These are phyloP conservation scores for Catonia carolina DNA, from an alignment of 2,888 invertebrate species.

Conservation along the genomic window DNA sequence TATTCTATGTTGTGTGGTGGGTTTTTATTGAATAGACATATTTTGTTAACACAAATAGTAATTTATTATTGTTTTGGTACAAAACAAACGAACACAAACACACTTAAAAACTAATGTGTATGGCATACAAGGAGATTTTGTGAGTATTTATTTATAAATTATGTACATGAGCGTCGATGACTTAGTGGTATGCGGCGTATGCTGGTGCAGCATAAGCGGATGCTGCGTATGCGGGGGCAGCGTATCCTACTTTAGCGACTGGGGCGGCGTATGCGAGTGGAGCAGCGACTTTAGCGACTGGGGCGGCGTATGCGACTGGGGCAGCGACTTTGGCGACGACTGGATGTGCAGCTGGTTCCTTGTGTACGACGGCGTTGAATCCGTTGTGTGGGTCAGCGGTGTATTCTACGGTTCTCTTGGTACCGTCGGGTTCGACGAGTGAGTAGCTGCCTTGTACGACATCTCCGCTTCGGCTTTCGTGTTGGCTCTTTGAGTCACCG, in stretches of 20 bases:
- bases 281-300: conserved; percentile 27
- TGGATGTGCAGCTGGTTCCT: conserved; percentile 25
- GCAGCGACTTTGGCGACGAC: conserved; percentile 21
- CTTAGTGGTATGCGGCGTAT: conserved; percentile 33
- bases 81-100: conserved; percentile 13
- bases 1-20: too few species aligned
- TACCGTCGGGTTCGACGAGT: conserved; percentile 29
- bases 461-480: conserved; percentile 34
- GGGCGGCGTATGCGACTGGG: conserved; percentile 28
- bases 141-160: conserved; percentile 8
- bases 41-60: conserved; percentile 5
- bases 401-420: conserved; percentile 28
- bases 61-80: conserved; percentile 13
- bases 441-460: conserved; percentile 35
- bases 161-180: conserved; percentile 10
- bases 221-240: conserved; percentile 30
- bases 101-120: conserved; percentile 7
- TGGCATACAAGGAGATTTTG: conserved; percentile 13
- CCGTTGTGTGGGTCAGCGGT: conserved; percentile 37
- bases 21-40: too few species aligned
- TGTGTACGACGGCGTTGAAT: conserved; percentile 38
- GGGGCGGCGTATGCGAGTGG: conserved; percentile 23
- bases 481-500: conserved; percentile 36
- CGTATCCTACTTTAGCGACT: too few species aligned
- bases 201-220: conserved; percentile 36